Evolutionary conservation across 53 echinoderm and acorn worm species (phyloP).

Genomic region (Glandiceps talaboti): DNA sequence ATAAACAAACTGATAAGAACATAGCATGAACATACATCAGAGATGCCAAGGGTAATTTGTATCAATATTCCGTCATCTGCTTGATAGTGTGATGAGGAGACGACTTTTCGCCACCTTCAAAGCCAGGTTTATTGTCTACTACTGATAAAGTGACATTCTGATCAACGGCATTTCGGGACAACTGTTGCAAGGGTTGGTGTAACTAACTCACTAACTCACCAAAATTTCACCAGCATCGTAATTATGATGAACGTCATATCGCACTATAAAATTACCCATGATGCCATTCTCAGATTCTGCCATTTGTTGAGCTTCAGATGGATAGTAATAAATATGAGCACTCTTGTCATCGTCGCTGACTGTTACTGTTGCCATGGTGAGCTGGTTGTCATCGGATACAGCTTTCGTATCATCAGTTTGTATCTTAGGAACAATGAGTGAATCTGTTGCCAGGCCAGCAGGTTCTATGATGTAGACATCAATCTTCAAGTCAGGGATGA

Average conservation of each 20-base stretch:
- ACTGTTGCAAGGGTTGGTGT: too few relatives aligned
- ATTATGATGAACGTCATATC: conserved; percentile 36
- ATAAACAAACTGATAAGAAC: too few relatives aligned
- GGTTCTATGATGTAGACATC: conserved; percentile 31
- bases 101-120: too few relatives aligned
- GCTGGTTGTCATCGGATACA: background rate
- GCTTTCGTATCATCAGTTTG: background rate
- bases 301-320: conserved; percentile 19
- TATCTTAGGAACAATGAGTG: background rate
- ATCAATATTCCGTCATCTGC: too few relatives aligned
- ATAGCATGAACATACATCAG: too few relatives aligned
- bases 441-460: conserved; percentile 13
- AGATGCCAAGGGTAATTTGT: too few relatives aligned
- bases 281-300: conserved; percentile 19
- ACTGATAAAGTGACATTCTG: too few relatives aligned
- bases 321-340: conserved; percentile 20
- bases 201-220: conserved; percentile 26
- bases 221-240: conserved; percentile 32
- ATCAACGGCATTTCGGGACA: too few relatives aligned
- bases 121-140: too few relatives aligned
- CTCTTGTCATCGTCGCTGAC: background rate
- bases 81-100: too few relatives aligned
- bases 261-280: conserved; percentile 36
- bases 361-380: background rate
- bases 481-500: conserved; percentile 24